Percentiles rank a stretch among this genome's conserved stretches.
Conservation (phyloP, 2,113 vertebrate species). For the Hemiscyllium ocellatum region DNA sequence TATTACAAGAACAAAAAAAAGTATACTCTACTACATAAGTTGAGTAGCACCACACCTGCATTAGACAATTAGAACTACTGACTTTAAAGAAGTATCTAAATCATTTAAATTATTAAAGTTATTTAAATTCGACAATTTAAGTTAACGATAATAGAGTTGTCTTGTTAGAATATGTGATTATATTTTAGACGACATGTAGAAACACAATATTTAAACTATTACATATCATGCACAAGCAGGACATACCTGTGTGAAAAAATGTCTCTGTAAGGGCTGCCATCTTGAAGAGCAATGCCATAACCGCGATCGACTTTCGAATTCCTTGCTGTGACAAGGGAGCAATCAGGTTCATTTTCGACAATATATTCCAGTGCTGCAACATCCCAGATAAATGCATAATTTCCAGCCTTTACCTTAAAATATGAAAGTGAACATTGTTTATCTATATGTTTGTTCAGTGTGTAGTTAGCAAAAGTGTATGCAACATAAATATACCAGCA, state of each 20-base stretch:
- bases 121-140: not conserved
- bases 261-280: conserved; percentile 30
- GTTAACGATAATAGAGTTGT: not conserved
- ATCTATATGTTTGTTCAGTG: not conserved
- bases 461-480: not conserved
- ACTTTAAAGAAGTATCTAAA: too few species aligned
- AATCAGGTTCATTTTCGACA: conserved; percentile 25
- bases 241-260: conserved; percentile 31
- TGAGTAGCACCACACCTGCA: not conserved
- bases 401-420: conserved; percentile 30
- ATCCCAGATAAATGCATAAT: conserved; percentile 35
- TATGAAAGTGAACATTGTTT: not conserved
- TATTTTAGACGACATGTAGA: not conserved
- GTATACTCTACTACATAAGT: not conserved
- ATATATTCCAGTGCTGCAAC: conserved; percentile 23
- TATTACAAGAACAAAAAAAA: not conserved
- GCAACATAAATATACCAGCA: not conserved
- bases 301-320: conserved; percentile 29
- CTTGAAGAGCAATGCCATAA: conserved; percentile 32
- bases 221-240: not conserved
- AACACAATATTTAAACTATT: not conserved
- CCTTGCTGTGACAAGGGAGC: conserved; percentile 25
- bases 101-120: not conserved
- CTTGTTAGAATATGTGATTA: not conserved
- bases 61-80: not conserved